Evolutionary conservation across 2,888 invertebrate genomes (phyloP), one percentile per base, ranked within the genome.

Genomic region (Melinopterus prodromus): DNA sequence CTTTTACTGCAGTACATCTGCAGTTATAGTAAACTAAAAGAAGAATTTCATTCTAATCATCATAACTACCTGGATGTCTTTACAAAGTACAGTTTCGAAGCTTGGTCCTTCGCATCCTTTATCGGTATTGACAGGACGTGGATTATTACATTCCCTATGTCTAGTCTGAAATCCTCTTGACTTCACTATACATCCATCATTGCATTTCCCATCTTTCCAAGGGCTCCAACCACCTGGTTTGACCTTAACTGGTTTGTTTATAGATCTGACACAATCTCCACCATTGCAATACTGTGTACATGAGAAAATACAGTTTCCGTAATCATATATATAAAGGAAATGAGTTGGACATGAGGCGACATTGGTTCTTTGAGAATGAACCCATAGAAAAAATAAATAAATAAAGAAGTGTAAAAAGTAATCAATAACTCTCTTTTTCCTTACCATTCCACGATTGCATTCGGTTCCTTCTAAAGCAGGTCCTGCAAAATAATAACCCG

Each of bases 381-480:
- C 78, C 76, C 74, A 16, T 78, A 14, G 15, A n/a, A 14, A 69
- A 72, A 72, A 16, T 72, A 72, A 15, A 2, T 2, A 72, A 15
- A 72, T 14, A 72, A n/a, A n/a, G 1, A 16, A 72, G 1, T 16
- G 16, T 72, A 16, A 72, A 26, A 72, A 1, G 12, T 37, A 70
- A 36, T 12, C 71, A 71, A 76, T 77, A 38, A n/a, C 3, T 71
- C 0, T 69, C 2, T 6, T 70, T 36, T 35, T 69, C 70, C 14
- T 77, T 77, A 94, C 94, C 90, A 91, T 92, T 80, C 90, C 90
- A 0, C 88, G 87, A 9, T 94, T 95, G 86, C 96, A 96, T 16
- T 91, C 88, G 0, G 96, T 96, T 72, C 96, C 96, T 81, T 96
- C 95, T 38, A 96, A 89, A n/a, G 96, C 96, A 0, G 96, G 96